phyloP scores from a whole-genome alignment of 2,888 invertebrate species.

The Eupithecia subumbrata region DNA sequence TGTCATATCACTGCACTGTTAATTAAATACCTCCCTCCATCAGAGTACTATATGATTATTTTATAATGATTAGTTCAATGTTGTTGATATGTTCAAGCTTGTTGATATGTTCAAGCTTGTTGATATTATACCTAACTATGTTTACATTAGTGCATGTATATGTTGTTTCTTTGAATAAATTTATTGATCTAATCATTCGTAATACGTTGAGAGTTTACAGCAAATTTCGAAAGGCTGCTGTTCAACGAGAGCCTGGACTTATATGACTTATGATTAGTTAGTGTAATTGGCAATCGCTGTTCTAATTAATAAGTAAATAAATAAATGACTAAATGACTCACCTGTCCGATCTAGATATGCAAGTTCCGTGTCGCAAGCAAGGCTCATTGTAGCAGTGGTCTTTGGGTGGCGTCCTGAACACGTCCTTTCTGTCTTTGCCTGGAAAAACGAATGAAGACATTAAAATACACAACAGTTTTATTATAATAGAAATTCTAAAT shows the following conservation, averaged over 20 bases:
- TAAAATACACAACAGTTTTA: background rate
- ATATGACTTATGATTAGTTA: too few relatives aligned
- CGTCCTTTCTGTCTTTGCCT: slow-evolving; percentile 82
- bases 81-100: too few relatives aligned
- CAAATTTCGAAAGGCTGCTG: background rate
- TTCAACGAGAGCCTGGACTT: slow-evolving; percentile 17
- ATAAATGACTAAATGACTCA: too few relatives aligned
- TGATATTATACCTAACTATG: background rate
- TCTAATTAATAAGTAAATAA: too few relatives aligned
- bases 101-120: background rate
- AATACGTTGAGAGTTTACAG: background rate
- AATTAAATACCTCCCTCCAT: background rate
- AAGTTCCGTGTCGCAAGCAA: slow-evolving; percentile 92
- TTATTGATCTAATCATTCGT: background rate
- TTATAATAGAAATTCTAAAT: background rate
- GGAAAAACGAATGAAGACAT: slow-evolving; percentile 21
- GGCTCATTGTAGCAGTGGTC: slow-evolving; percentile 92
- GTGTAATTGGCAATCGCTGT: too few relatives aligned
- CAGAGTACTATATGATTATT: background rate
- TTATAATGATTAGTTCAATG: too few relatives aligned
- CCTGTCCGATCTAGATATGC: slow-evolving; percentile 89
- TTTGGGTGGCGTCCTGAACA: slow-evolving; percentile 81
- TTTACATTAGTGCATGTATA: too few relatives aligned
- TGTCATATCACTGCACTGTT: background rate
- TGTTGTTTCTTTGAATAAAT: background rate